These are phyloP conservation scores for Graptemys geographica DNA, from an alignment of 2,797 vertebrate species.

Conservation along the genomic window DNA sequence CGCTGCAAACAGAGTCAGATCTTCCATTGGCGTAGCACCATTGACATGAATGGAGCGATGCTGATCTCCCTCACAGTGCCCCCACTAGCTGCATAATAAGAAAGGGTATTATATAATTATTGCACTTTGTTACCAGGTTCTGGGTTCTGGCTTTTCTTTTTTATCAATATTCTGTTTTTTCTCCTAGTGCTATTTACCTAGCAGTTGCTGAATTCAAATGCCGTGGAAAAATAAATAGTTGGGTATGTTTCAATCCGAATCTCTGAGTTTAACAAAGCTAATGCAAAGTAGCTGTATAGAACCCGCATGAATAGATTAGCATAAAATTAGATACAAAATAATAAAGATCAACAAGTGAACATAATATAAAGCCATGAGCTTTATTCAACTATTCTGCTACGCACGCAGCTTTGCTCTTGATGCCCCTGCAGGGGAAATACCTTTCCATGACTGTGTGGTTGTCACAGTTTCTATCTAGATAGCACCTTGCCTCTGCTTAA, in stretches of 20 bases:
- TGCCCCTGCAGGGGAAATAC: neutral
- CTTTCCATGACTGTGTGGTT: neutral
- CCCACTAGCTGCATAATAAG: neutral
- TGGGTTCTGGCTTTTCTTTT: fast-evolving
- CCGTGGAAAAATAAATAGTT: neutral
- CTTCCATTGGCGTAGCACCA: too few relatives aligned
- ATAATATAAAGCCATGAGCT: neutral
- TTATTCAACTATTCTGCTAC: neutral
- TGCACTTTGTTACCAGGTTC: neutral
- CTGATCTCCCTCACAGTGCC: too few relatives aligned
- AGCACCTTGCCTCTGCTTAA: too few relatives aligned
- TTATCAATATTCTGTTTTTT: fast-evolving
- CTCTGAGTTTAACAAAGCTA: neutral
- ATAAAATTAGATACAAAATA: neutral
- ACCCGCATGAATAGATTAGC: neutral
- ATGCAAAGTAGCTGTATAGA: neutral
- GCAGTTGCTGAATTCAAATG: neutral
- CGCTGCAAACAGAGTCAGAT: too few relatives aligned
- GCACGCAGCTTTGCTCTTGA: fast-evolving
- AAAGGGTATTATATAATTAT: neutral
- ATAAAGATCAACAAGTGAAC: fast-evolving
- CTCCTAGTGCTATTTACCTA: neutral
- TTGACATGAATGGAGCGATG: too few relatives aligned
- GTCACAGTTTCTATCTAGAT: neutral
- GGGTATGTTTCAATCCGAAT: neutral